Conservation (phyloP, 2,113 vertebrate genomes). For the Gobio gobio region DNA sequence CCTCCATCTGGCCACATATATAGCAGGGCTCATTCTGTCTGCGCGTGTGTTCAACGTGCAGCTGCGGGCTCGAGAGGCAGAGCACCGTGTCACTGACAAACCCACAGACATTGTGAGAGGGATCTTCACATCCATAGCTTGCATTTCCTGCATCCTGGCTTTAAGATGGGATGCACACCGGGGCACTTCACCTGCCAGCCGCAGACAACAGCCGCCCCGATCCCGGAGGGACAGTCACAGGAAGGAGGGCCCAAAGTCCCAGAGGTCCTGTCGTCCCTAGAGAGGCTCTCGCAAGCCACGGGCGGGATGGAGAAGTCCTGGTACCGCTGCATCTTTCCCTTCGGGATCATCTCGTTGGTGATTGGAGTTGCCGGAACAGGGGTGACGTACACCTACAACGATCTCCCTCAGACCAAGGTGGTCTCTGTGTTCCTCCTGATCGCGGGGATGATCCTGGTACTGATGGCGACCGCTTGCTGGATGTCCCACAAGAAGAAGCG, state of each 20-base stretch:
- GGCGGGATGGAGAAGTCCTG: slow-evolving; percentile 90
- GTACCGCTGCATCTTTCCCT: slow-evolving; percentile 91
- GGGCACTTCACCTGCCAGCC: slow-evolving; percentile 84
- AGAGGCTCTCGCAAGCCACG: slow-evolving; percentile 86
- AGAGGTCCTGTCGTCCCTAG: slow-evolving; percentile 81
- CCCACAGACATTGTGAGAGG: slow-evolving; percentile 69
- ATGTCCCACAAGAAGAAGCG: slow-evolving; percentile 79
- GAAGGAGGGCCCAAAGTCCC: slow-evolving; percentile 74
- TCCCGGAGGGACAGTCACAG: slow-evolving; percentile 69
- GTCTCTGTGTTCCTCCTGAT: slow-evolving; percentile 83
- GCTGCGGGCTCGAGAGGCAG: slow-evolving; percentile 66
- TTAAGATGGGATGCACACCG: slow-evolving; percentile 85
- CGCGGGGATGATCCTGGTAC: slow-evolving; percentile 79
- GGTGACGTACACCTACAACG: slow-evolving; percentile 89
- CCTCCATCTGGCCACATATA: slow-evolving; percentile 58
- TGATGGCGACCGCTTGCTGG: slow-evolving; percentile 86
- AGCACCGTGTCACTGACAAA: slow-evolving; percentile 59
- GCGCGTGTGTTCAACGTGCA: slow-evolving; percentile 74
- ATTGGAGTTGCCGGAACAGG: slow-evolving; percentile 84
- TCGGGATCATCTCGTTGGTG: slow-evolving; percentile 88
- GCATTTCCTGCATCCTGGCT: not conserved
- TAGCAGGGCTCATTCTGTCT: slow-evolving; percentile 56
- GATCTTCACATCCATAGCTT: slow-evolving; percentile 57
- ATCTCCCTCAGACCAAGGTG: slow-evolving; percentile 87
- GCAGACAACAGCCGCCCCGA: slow-evolving; percentile 63